Evolutionary conservation across 2,888 invertebrate species (phyloP), one percentile per base, ranked within the genome.

Genomic region (Troides oblongomaculatus): DNA sequence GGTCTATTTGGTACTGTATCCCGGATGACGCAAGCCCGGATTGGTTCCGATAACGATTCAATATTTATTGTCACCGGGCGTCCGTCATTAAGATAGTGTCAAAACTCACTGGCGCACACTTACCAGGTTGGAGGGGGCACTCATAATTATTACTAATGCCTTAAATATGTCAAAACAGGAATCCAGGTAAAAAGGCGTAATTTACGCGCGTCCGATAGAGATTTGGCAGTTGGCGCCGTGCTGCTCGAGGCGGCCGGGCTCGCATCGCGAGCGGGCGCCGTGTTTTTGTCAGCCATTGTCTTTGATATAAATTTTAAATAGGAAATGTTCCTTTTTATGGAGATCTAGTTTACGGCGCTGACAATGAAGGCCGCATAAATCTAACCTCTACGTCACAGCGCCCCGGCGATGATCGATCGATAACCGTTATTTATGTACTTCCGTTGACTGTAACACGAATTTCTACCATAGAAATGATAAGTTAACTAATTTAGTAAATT

Each of bases 121-220:
- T 88, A 89, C 88, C 78, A 83, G 81, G 80, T 79, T 81, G 81
- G 81, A 78, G 81, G 82, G 82, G 87, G 88, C 89, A 90, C 90
- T 92, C 92, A 92, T 92, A 92, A 92, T 92, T 92, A 92, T 92
- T 92, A 92, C 91, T 91, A 92, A 92, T 92, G 89, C 92, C 90
- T 92, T 92, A 91, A 92, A 92, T 92, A 92, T 92, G 92, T 92
- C 92, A 92, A 92, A 92, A 92, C 92, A 92, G 91, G 91, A 90
- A 92, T 91, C 90, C 92, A 92, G 92, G 92, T 92, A 92, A 92
- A 92, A 92, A 92, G 90, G 89, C 89, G 90, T 92, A 91, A 92
- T 92, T 92, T 92, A 92, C 92, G 92, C 90, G 89, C 87, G 90
- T 81, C 84, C 87, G 92, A 92, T 92, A 92, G 87, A 90, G 91